Percentiles rank a stretch among this genome's conserved stretches.
Evolutionary conservation across 2,888 invertebrate genomes (phyloP).

Genomic region (Pandemis cinnamomeana): DNA sequence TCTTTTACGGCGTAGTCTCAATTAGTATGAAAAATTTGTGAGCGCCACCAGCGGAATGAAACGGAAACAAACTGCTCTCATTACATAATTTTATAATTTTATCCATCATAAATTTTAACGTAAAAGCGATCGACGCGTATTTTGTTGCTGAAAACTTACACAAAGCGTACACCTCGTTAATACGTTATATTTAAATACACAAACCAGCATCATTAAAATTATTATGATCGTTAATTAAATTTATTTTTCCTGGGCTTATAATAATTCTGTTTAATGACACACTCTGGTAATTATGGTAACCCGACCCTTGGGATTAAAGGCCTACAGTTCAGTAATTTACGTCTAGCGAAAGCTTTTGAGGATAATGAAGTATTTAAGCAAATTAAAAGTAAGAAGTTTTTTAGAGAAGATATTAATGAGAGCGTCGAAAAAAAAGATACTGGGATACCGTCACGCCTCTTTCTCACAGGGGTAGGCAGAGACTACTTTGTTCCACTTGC

Average conservation of each 20-base stretch:
- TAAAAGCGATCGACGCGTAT: too few relatives aligned
- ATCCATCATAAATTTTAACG: too few relatives aligned
- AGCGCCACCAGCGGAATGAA: too few relatives aligned
- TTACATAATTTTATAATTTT: too few relatives aligned
- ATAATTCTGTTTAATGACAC: slow-evolving; percentile 17
- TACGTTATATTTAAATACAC: background rate
- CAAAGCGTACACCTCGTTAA: background rate
- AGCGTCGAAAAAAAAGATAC: background rate
- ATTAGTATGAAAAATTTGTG: too few relatives aligned
- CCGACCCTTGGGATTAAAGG: slow-evolving; percentile 21
- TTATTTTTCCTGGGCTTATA: slow-evolving; percentile 16
- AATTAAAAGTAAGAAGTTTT: slow-evolving; percentile 2
- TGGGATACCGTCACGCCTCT: too few relatives aligned
- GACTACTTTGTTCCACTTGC: too few relatives aligned
- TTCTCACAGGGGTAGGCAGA: too few relatives aligned
- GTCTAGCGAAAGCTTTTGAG: slow-evolving; percentile 7
- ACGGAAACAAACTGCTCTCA: too few relatives aligned
- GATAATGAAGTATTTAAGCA: background rate
- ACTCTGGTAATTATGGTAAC: slow-evolving; percentile 12
- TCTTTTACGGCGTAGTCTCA: too few relatives aligned
- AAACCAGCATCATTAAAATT: background rate
- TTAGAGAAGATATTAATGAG: background rate
- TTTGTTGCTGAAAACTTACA: too few relatives aligned
- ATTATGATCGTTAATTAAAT: slow-evolving; percentile 2
- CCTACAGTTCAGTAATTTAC: slow-evolving; percentile 9